Base-by-base conservation (phyloP, 1,140 invertebrate species). In the Ceratina calcarata region DNA sequence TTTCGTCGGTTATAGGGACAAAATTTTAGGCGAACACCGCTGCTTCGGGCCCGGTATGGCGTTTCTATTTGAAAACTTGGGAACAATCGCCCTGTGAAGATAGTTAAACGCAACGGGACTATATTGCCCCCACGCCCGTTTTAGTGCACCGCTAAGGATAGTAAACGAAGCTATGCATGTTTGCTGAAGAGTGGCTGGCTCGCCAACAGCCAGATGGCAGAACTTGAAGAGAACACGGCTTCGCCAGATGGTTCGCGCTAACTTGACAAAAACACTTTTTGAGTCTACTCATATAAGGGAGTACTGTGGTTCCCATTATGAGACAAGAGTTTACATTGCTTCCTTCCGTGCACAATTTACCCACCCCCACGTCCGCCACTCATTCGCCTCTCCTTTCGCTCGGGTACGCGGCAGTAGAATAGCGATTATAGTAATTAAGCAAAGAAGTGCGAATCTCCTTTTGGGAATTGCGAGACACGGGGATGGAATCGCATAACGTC, bases 361-460 rank as follows among this genome's bases (percentile, higher is more conserved):
- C 4, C 10, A 20, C 8, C 64, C 13, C 2, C 66, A 7, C 55
- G 15, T 57, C 13, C n/a, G 16, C 55, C 55, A 16, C n/a, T 13
- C 55, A 16, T 16, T 57, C 55, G 10, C 55, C 13, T 16, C 55
- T 45, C n/a, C 15, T 60, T 10, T 45, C 16, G 60, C 8, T 22
- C 37, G 37, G 37, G 32, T 16, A 18, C 27, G 24, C 27, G 32
- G 61, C 69, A 15, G 20, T 32, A 12, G 18, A 22, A 60, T 60
- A 51, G 51, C 58, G 60, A 79, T 79, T 79, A 79, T 53, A 74
- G 78, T 22, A 67, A 79, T 79, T 79, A 79, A 66, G 70, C 53
- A 60, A 79, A 79, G 71, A 79, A 74, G 55, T 51, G 70, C 18
- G 15, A 60, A 58, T n/a, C 62, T 58, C 69, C 61, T 72, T 72